These are phyloP conservation scores for Neuroscelio doddi DNA, from an alignment of 2,888 invertebrate species.

Conservation along the genomic window DNA sequence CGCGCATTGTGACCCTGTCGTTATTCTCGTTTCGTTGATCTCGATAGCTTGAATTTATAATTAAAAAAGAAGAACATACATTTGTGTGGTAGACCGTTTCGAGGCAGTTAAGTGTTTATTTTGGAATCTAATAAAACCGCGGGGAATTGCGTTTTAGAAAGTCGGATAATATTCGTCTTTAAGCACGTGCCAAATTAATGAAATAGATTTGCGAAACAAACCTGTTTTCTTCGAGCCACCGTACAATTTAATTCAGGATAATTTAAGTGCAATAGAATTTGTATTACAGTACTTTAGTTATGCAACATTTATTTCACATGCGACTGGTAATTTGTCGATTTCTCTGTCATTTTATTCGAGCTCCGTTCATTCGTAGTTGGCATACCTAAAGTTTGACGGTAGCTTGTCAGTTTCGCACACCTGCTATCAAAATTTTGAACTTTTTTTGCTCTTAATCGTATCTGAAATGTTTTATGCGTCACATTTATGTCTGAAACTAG, in stretches of 20 bases:
- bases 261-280: constrained; percentile 18
- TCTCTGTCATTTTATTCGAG: constrained; percentile 33
- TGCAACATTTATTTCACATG: constrained; percentile 16
- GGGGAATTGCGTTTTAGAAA: no score
- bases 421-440: constrained; percentile 40
- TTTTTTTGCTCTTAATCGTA: constrained; percentile 22
- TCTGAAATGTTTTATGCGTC: constrained; percentile 21
- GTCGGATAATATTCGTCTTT: no score
- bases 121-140: no score
- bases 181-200: no score
- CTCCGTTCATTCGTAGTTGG: constrained; percentile 27
- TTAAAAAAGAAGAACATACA: constrained; percentile 17
- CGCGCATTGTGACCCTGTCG: constrained; percentile 22
- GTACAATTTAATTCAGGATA: no score
- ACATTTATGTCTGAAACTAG: constrained; percentile 9
- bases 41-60: constrained; percentile 45
- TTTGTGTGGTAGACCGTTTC: no score
- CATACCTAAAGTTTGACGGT: constrained; percentile 34
- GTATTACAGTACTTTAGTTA: constrained; percentile 9
- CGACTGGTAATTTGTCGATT: constrained; percentile 30
- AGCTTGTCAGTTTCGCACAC: constrained; percentile 28
- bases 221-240: no score
- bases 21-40: constrained; percentile 32
- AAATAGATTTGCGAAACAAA: no score
- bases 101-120: no score